phyloP scores from a whole-genome alignment of 1,140 invertebrate species.

The Bombus confusus region DNA sequence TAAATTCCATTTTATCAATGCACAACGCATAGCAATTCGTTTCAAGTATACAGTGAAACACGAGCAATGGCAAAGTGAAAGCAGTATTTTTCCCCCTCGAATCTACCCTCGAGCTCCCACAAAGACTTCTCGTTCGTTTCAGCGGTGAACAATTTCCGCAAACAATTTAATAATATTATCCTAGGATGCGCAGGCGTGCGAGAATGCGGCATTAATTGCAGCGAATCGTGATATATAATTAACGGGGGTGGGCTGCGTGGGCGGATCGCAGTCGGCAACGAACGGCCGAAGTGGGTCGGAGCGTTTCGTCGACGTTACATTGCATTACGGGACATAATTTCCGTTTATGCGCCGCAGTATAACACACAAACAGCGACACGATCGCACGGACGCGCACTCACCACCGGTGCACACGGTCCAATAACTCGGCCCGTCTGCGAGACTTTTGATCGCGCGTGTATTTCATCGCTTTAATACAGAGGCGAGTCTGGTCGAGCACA shows the following conservation, averaged over 20 bases:
- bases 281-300: not conserved
- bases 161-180: constrained; percentile 4
- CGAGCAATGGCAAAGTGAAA: not conserved
- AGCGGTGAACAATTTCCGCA: not conserved
- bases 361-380: not conserved
- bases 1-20: too few species aligned
- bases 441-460: constrained; percentile 32
- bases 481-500: not conserved
- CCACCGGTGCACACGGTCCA: not conserved
- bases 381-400: not conserved
- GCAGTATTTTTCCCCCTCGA: not conserved
- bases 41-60: too few species aligned
- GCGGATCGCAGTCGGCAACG: constrained; percentile 11
- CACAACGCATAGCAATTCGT: too few species aligned
- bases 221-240: constrained; percentile 22
- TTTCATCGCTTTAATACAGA: constrained; percentile 24
- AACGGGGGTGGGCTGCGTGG: not conserved
- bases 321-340: constrained; percentile 25
- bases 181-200: too few species aligned
- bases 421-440: constrained; percentile 15
- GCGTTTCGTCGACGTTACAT: constrained; percentile 20
- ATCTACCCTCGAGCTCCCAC: not conserved
- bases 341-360: constrained; percentile 21
- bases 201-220: constrained; percentile 21
- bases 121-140: not conserved